Base-by-base conservation (phyloP, 2,797 vertebrate genomes). In the Florisuga fusca region DNA sequence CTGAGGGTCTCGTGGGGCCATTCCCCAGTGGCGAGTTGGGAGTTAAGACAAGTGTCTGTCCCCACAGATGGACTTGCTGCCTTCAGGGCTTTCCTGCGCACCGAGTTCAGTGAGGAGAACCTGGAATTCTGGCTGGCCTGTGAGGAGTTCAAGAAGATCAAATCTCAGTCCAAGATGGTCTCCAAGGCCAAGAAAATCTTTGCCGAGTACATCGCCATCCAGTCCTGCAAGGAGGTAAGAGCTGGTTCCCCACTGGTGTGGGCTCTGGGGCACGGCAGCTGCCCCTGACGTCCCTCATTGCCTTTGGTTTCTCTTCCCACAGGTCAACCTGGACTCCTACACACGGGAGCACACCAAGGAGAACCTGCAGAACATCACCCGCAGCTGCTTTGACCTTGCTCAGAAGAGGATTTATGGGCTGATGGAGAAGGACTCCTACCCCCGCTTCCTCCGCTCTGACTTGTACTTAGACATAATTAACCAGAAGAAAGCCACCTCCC, bases 81-180 rank as follows among this genome's bases (percentile, higher is more conserved):
- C 50, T 99, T 99, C 98, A 98, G 99, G 96, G 98, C 99, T 84
- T 99, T 99, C 97, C 98, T 99, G 89, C 99, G 99, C 96, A 99
- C 99, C 0, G 99, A 99, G 97, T 99, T 99, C 97, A 99, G 99
- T 5, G 99, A 99, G 95, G 99, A 99, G 97, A 99, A 99, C 98
- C 98, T 99, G 97, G 99, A 99, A 97, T 99, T 99, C 98, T 99
- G 99, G 99, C 96, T 99, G 94, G 99, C 99, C 3, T 99, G 99
- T 5, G 99, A 99, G 97, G 99, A 99, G 93, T 99, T 99, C 98
- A 99, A 99, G 97, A 99, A 99, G 97, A 97, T 99, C 96, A 99
- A 99, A 96, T 99, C 99, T 2, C 99, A 99, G 97, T 99, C 99
- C 93, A 99, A 99, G 98, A 99, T 99, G 99, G 97, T 98, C 6